phyloP scores from a whole-genome alignment of 2,797 vertebrate species.

The Trachops cirrhosus region DNA sequence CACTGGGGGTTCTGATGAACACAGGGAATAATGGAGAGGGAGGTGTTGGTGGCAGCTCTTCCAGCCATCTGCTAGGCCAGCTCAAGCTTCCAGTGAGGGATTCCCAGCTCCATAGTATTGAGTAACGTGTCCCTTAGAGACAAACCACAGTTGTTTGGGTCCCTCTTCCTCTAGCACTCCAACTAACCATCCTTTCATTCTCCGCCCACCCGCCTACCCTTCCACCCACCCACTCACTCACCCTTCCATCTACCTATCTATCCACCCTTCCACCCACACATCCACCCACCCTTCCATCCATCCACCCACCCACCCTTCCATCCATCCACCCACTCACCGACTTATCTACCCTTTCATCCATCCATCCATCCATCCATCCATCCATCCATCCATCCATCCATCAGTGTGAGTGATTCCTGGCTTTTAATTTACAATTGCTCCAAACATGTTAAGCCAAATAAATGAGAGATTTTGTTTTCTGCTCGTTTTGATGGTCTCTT shows the following conservation, averaged over 20 bases:
- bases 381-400: neutral
- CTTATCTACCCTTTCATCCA: neutral
- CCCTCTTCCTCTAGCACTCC: neutral
- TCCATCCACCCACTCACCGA: fast-evolving
- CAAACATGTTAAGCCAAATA: neutral
- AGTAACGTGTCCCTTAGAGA: neutral
- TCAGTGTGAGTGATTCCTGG: neutral
- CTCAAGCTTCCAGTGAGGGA: neutral
- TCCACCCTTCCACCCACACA: neutral
- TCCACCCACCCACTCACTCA: too few relatives aligned
- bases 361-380: fast-evolving
- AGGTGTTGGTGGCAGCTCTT: neutral
- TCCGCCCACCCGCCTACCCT: neutral
- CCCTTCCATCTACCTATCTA: fast-evolving
- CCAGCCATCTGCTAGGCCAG: neutral
- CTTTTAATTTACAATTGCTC: neutral
- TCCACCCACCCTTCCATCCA: fast-evolving
- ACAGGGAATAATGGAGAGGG: neutral
- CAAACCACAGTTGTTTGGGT: neutral
- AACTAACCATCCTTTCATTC: neutral
- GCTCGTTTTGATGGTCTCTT: neutral
- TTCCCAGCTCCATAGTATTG: neutral
- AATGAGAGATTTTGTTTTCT: neutral
- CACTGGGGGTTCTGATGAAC: neutral
- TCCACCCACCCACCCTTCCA: neutral